Base-by-base conservation (phyloP, 2,888 invertebrate species). In the Bellardia pandia region DNA sequence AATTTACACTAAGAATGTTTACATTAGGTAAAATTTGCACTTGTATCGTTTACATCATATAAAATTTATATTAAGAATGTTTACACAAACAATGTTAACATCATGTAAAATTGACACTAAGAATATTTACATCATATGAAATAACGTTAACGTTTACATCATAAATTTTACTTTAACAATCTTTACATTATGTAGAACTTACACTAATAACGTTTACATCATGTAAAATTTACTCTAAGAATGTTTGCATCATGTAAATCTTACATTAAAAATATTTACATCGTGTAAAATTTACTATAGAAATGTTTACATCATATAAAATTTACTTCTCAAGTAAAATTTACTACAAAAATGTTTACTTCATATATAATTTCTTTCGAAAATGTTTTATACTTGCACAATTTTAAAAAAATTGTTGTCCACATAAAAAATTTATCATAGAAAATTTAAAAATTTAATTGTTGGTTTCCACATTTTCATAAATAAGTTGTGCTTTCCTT, bases 401-500 rank as follows among this genome's bases (percentile, higher is more conserved):
- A 1, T 23, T 23, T 23, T 23, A 23, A 23, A 58, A 23, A 11
- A 45, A 45, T 9, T 45, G 45, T 58, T 58, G 1, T 9, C 30
- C 11, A 23, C 23, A 16, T 58, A 14, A 45, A 45, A 23, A 42
- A 42, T 42, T 42, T 42, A 42, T 6, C 42, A 9, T 3, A 42
- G 11, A 42, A 45, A 11, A 11, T 45, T 45, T 45, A 45, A 37
- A 37, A 37, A 3, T 37, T 37, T 37, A 37, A 37, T 37, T 45
- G 2, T 45, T 45, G 8, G 16, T 66, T 42, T 16, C 48, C 51
- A 40, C 51, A 23, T 37, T 60, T 37, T 42, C 23, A 68, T 69
- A 60, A 60, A 78, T 58, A 48, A 66, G 9, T 62, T 51, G 40
- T 71, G 9, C n/a, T 48, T n/a, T 53, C 23, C 30, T 64, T 71